Conservation (phyloP, 1,140 invertebrate species). For the Propsilocerus akamusi region DNA sequence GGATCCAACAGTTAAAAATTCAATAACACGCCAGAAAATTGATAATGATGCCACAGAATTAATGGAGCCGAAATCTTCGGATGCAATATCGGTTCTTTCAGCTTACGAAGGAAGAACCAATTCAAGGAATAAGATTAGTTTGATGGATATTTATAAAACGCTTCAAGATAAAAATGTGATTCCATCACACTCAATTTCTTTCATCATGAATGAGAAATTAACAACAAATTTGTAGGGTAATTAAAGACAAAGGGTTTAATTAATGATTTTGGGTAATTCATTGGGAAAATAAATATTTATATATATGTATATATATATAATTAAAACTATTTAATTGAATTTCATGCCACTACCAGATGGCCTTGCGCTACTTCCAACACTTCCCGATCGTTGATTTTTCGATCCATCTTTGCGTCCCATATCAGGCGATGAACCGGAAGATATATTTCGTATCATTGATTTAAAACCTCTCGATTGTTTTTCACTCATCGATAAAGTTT, state of each 20-base stretch:
- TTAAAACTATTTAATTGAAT: too few species aligned
- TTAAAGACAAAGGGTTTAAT: too few species aligned
- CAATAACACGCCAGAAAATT: conserved; percentile 20
- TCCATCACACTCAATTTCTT: conserved; percentile 33
- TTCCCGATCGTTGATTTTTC: conserved; percentile 15
- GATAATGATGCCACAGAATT: conserved; percentile 26
- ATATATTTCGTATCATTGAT: conserved; percentile 58
- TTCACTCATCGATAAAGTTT: conserved; percentile 26
- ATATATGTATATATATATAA: too few species aligned
- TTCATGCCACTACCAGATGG: too few species aligned
- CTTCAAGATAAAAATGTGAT: conserved; percentile 32
- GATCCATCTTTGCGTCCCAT: conserved; percentile 42
- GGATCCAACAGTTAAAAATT: conserved; percentile 19
- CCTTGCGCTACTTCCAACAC: conserved; percentile 17
- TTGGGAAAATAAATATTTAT: too few species aligned
- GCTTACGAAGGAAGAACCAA: conserved; percentile 20
- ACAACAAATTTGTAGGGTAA: too few species aligned
- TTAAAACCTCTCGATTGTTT: conserved; percentile 50
- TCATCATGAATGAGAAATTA: conserved; percentile 36
- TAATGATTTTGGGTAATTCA: too few species aligned
- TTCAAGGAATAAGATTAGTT: conserved; percentile 23
- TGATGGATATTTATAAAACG: conserved; percentile 33
- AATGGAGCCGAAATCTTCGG: conserved; percentile 26
- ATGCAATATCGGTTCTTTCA: conserved; percentile 15
- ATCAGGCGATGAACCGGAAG: conserved; percentile 57